Evolutionary conservation across 2,888 invertebrate genomes (phyloP).

Genomic region (Epistrophe eligans): DNA sequence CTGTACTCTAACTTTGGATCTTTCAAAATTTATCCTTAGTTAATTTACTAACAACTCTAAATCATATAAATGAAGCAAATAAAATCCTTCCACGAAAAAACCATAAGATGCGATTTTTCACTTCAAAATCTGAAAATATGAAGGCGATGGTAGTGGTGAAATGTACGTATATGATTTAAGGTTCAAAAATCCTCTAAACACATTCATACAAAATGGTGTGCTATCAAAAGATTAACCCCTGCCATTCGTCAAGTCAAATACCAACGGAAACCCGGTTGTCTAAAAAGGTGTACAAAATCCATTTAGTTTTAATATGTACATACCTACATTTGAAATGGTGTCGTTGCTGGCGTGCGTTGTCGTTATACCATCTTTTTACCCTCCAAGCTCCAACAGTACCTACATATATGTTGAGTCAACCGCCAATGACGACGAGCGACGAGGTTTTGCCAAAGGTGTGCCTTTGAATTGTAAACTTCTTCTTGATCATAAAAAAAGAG

Average conservation of each 20-base stretch:
- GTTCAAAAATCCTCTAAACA: slow-evolving; percentile 1
- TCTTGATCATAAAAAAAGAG: slow-evolving; percentile 27
- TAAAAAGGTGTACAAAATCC: slow-evolving; percentile 30
- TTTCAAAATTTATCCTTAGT: too few species aligned
- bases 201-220: slow-evolving; percentile 2
- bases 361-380: background rate
- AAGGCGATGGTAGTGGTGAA: too few species aligned
- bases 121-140: too few species aligned
- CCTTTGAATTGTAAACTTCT: slow-evolving; percentile 29
- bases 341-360: background rate
- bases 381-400: background rate
- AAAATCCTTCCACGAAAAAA: too few species aligned
- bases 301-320: slow-evolving; percentile 13
- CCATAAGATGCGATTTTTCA: too few species aligned
- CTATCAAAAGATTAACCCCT: slow-evolving; percentile 23
- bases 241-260: slow-evolving; percentile 8
- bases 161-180: background rate
- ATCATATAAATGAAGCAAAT: too few species aligned
- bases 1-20: too few species aligned
- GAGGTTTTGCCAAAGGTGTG: background rate
- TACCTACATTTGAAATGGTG: background rate
- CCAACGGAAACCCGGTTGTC: slow-evolving; percentile 14
- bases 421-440: background rate
- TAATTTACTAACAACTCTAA: too few species aligned
- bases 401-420: background rate